phyloP scores from a whole-genome alignment of 2,888 invertebrate genomes.

The Tetheella fluctuosa region DNA sequence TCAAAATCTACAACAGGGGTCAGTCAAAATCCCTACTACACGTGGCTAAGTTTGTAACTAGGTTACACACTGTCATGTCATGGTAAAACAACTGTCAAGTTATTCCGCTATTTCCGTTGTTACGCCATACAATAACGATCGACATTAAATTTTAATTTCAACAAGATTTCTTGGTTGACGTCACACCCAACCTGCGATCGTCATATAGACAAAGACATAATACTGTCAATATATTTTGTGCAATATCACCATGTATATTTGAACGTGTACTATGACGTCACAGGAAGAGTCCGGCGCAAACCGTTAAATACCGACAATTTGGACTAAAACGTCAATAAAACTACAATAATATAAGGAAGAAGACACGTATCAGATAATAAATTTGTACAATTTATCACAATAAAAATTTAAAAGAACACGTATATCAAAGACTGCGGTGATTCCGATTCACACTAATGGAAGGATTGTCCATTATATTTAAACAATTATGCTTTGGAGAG shows the following conservation, averaged over 20 bases:
- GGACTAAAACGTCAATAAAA: slow-evolving; percentile 69
- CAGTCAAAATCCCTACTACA: not conserved
- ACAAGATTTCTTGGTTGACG: not conserved
- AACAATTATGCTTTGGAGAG: slow-evolving; percentile 46
- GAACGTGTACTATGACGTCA: slow-evolving; percentile 8
- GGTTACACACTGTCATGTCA: not conserved
- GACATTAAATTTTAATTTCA: not conserved
- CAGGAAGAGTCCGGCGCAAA: slow-evolving; percentile 29
- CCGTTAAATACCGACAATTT: slow-evolving; percentile 48
- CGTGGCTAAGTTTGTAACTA: not conserved
- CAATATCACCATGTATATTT: slow-evolving; percentile 9
- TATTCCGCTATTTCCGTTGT: not conserved
- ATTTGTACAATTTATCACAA: slow-evolving; percentile 80
- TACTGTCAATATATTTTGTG: slow-evolving; percentile 10
- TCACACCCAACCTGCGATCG: not conserved
- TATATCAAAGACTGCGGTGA: slow-evolving; percentile 45
- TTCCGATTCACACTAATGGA: slow-evolving; percentile 37
- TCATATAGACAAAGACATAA: not conserved
- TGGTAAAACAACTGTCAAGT: not conserved
- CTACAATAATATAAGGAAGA: slow-evolving; percentile 65
- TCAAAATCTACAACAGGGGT: not conserved
- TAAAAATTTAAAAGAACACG: slow-evolving; percentile 71
- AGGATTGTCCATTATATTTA: slow-evolving; percentile 30
- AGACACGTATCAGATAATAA: slow-evolving; percentile 75
- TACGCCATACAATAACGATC: not conserved